Percentiles rank a stretch among this genome's conserved stretches.
Conservation (phyloP, 2,888 invertebrate species). For the Aphodius sticticus region DNA sequence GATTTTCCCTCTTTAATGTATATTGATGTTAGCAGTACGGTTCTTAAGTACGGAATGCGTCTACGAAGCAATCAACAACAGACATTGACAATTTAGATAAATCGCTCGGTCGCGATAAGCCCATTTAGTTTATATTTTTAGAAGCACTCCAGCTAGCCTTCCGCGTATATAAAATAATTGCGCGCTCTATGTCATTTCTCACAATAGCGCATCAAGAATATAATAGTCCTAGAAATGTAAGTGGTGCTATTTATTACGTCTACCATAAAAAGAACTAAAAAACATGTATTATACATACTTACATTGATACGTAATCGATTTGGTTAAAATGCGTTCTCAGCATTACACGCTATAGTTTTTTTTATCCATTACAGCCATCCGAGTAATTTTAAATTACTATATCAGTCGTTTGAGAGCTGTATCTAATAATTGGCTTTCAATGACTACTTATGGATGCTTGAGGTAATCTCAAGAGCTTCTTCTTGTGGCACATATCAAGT, state of each 20-base stretch:
- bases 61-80: background rate
- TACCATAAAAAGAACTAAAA: background rate
- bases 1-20: background rate
- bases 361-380: background rate
- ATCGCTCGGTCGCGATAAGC: background rate
- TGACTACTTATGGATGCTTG: background rate
- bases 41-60: background rate
- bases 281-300: background rate
- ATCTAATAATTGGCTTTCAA: background rate
- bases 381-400: background rate
- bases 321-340: background rate
- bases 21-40: background rate
- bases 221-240: background rate
- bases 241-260: background rate
- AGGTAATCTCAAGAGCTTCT: constrained; percentile 4
- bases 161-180: constrained; percentile 4
- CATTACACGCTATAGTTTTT: background rate
- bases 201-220: background rate
- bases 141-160: background rate
- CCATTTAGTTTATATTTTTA: background rate
- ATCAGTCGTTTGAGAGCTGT: background rate
- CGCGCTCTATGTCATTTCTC: background rate
- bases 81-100: constrained; percentile 4
- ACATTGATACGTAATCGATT: background rate
- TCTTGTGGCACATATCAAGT: background rate